phyloP scores from a whole-genome alignment of 2,797 vertebrate species.

The Arctocebus calabarensis region DNA sequence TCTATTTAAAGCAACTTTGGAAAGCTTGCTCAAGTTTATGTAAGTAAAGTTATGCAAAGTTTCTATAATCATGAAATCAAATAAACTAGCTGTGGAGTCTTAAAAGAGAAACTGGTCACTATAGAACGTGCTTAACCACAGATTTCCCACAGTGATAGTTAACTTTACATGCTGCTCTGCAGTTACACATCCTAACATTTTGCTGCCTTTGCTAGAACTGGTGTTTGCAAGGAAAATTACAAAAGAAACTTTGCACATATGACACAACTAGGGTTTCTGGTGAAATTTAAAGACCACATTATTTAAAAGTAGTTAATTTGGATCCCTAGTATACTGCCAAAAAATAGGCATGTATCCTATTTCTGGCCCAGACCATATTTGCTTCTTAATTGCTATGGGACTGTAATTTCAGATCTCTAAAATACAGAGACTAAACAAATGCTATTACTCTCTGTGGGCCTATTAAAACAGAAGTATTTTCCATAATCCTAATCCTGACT shows the following conservation, averaged over 20 bases:
- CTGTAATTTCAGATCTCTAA: constrained; percentile 46
- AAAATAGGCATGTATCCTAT: background rate
- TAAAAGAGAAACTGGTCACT: constrained; percentile 19
- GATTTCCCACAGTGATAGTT: background rate
- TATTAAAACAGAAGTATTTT: background rate
- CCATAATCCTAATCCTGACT: constrained; percentile 51
- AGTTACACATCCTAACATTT: background rate
- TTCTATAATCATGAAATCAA: background rate
- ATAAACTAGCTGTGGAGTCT: background rate
- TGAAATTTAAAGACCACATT: background rate
- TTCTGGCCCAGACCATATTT: constrained; percentile 24
- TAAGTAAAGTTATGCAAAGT: background rate
- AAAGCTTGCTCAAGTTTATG: background rate
- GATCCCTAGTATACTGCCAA: background rate
- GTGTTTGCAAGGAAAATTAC: constrained; percentile 4
- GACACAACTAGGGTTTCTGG: background rate
- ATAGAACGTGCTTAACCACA: background rate
- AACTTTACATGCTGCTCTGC: background rate
- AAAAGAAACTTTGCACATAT: background rate
- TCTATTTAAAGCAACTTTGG: background rate
- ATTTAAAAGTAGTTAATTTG: background rate
- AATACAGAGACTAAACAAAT: constrained; percentile 51
- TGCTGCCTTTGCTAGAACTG: background rate
- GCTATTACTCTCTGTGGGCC: constrained; percentile 33
- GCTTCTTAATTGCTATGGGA: constrained; percentile 18